Conservation (phyloP, 2,113 vertebrate genomes). For the Murina feae region DNA sequence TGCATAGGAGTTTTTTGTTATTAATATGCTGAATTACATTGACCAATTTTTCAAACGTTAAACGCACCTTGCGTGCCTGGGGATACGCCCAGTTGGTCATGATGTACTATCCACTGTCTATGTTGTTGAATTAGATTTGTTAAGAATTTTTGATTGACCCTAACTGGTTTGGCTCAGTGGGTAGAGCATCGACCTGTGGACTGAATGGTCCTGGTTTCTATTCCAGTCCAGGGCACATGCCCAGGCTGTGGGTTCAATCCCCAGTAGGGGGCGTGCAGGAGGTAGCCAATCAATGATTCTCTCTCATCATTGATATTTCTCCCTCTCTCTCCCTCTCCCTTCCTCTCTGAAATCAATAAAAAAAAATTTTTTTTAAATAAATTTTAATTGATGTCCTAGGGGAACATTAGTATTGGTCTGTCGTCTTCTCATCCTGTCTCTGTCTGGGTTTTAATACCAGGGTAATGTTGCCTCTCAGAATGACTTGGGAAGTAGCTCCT, state of each 20-base stretch:
- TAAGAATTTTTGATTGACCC: neutral
- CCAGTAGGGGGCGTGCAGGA: no score
- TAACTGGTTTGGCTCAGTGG: no score
- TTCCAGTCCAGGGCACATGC: no score
- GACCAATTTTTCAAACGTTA: neutral
- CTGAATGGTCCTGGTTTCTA: no score
- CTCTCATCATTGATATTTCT: no score
- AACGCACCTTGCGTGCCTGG: neutral
- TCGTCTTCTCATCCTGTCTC: neutral
- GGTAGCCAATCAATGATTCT: no score
- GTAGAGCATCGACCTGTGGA: no score
- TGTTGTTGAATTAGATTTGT: no score
- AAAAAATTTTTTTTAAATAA: no score
- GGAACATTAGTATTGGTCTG: neutral
- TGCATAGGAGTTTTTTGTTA: neutral
- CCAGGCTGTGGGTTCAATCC: no score
- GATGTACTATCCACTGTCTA: neutral
- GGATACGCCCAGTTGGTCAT: neutral
- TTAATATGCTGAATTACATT: neutral
- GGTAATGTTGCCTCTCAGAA: neutral
- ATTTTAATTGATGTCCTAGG: neutral
- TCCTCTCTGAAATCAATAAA: no score
- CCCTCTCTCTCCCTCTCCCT: no score
- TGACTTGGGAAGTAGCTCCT: neutral
- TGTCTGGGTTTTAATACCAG: neutral